Base-by-base conservation (phyloP, 2,888 invertebrate genomes). In the Chloroclysta siterata region DNA sequence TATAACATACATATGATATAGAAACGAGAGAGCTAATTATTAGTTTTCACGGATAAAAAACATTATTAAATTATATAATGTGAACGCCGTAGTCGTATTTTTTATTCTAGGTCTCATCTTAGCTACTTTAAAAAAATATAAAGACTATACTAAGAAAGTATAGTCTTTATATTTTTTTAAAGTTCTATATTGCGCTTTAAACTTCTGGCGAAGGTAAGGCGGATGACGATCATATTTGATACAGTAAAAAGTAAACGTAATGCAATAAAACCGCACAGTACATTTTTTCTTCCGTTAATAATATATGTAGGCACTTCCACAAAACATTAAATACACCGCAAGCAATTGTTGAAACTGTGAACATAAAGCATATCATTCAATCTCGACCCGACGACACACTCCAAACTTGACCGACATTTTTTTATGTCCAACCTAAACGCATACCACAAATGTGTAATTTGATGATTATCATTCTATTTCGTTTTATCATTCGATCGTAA, bases 381-480 rank as follows among this genome's bases (percentile, higher is more conserved):
- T 60, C 60, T 66, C 46, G 53, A 66, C 48, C 53, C 47, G 63
- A 63, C 64, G 66, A 70, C 66, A 69, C 66, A 68, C 63, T 64
- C 56, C 63, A 68, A 66, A 65, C 62, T 63, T 66, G 67, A 68
- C 72, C 68, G 60, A 64, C 47, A 60, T 70, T 61, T 63, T 67
- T 68, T 65, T 59, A 53, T 47, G 28, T 33, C 28, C 57, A 41
- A 61, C 63, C 75, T 82, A 81, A 81, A 78, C 77, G 76, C 69
- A 76, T 73, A 73, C 75, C 76, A 63, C 68, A 63, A 76, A 73
- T 79, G 62, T 81, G 76, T 85, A 84, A 87, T 86, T 86, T 83
- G 74, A 76, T 85, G 77, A 85, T 84, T 82, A 85, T 81, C 76
- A 77, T 80, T 80, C 74, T 75, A 74, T 83, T 81, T 79, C 77